These are phyloP conservation scores for Gadopsis marmoratus DNA, from an alignment of 2,797 vertebrate species.

Conservation along the genomic window DNA sequence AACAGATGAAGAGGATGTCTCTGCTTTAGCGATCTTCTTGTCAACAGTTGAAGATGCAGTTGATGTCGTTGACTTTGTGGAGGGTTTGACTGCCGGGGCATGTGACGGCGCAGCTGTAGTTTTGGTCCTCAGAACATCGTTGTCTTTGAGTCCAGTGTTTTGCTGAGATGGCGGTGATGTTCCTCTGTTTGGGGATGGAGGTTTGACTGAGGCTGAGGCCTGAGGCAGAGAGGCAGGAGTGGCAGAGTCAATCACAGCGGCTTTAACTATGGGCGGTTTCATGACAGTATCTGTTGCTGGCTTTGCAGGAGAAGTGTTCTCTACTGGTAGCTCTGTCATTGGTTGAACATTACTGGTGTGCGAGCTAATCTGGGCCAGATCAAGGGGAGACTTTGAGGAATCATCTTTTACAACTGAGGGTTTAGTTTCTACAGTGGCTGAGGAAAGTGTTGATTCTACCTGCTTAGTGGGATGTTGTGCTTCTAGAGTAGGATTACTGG, in stretches of 20 bases:
- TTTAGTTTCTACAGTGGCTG: constrained; percentile 48
- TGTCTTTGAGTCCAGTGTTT: constrained; percentile 78
- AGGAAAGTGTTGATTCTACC: constrained; percentile 39
- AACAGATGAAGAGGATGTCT: constrained; percentile 19
- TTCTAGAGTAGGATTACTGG: constrained; percentile 32
- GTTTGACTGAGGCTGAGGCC: constrained; percentile 73
- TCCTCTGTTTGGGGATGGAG: constrained; percentile 79
- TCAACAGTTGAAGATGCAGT: constrained; percentile 80
- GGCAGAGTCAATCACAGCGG: constrained; percentile 79
- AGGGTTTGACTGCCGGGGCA: constrained; percentile 57
- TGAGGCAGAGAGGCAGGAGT: constrained; percentile 72
- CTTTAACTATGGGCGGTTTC: constrained; percentile 71
- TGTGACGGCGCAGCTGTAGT: constrained; percentile 38
- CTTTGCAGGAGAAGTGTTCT: constrained; percentile 60
- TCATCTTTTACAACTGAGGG: constrained; percentile 30
- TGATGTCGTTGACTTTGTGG: constrained; percentile 81
- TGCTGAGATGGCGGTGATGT: constrained; percentile 78
- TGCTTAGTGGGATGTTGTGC: constrained; percentile 26
- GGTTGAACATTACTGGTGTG: constrained; percentile 49
- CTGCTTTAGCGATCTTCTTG: constrained; percentile 27
- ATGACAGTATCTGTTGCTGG: constrained; percentile 75
- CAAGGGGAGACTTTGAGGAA: constrained; percentile 26
- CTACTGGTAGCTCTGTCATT: constrained; percentile 50
- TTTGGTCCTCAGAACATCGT: constrained; percentile 64
- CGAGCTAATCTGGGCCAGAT: constrained; percentile 39